Base-by-base conservation (phyloP, 2,888 invertebrate species). In the Drosophila nigricruria region DNA sequence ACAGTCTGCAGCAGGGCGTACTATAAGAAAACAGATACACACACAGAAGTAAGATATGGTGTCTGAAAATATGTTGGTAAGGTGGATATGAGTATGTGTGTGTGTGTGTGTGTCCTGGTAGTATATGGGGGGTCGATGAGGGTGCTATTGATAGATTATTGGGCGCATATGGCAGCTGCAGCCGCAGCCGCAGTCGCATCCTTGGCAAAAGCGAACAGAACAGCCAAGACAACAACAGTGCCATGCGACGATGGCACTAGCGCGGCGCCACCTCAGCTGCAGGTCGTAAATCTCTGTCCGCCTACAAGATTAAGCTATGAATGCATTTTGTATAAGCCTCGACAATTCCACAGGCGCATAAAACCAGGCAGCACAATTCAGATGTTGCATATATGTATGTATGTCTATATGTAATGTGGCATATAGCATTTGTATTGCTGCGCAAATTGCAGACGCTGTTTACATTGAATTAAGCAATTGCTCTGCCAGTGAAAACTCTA, bases 1-100 rank as follows among this genome's bases (percentile, higher is more conserved):
- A 98, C 97, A 62, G 97, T 97, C 97, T 98, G 98, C 93, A 98
- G 96, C 94, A 97, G 95, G 89, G 96, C 96, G 94, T 97, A 97
- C 97, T 97, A 94, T 57, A 76, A 76, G 59, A 57, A 71, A 53
- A 61, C 25, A 70, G 68, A 76, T 64, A 72, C 43, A 77, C 14
- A 70, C 20, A 64, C 27, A 49, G 18, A 18, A 30, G 25, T 70
- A 73, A 53, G 77, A 73, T 73, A 67, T 59, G 57, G 59, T 76
- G 65, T 23, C 60, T 49, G 6, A 53, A 58, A 62, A 42, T 58
- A 52, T 30, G 30, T 32, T 14, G 20, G 34, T n/a, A 34, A 20
- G 50, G 23, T 53, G 36, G 27, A 25, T 60, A 43, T 36, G 49
- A 30, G 8, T 61, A 36, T 62, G 36, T 32, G 40, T 47, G 16